Base-by-base conservation (phyloP, 1,140 invertebrate species). In the Leucophenga varia region DNA sequence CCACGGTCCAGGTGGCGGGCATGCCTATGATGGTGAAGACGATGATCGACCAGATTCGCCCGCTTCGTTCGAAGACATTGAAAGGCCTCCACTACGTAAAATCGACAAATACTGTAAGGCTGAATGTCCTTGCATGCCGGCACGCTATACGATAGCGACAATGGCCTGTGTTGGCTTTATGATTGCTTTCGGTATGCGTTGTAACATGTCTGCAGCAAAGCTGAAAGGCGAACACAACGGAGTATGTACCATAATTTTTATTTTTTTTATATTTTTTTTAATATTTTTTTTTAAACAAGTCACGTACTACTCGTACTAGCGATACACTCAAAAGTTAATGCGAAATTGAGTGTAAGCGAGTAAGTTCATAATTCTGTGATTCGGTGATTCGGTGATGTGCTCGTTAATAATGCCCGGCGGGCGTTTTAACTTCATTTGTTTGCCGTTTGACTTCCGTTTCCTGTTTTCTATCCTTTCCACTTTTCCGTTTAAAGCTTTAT, bases 161-260 rank as follows among this genome's bases (percentile, higher is more conserved):
- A 80, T 95, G 55, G 87, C 89, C 18, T 92, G 90, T 69, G 69
- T 94, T 72, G 91, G 93, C 52, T 96, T 96, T 75, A 83, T 95
- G 64, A 95, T 95, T 64, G 91, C 91, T 60, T 95, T 95, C 67
- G 92, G 92, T 9, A 95, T 95, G 85, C 83, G 95, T 39, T 95
- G 91, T 77, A 98, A 97, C 76, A 91, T 98, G 89, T 92, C 94
- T 10, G 93, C 97, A 72, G 94, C 95, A 12, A 94, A 97, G 68
- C 81, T 97, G 28, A 82, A 84, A 52, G 78, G 81, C 50, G 80
- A 81, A 64, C 64, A 65, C 35, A 80, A 84, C 40, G 75, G 78
- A 57, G 79, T 80, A 54, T 75, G 75, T 70, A 3, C 1, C 6
- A 28, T n/a, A 17, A 43, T 18, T 32, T 32, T 17, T 32, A 43